Conservation (phyloP, 2,797 vertebrate genomes). For the Brachyrhaphis roseni region DNA sequence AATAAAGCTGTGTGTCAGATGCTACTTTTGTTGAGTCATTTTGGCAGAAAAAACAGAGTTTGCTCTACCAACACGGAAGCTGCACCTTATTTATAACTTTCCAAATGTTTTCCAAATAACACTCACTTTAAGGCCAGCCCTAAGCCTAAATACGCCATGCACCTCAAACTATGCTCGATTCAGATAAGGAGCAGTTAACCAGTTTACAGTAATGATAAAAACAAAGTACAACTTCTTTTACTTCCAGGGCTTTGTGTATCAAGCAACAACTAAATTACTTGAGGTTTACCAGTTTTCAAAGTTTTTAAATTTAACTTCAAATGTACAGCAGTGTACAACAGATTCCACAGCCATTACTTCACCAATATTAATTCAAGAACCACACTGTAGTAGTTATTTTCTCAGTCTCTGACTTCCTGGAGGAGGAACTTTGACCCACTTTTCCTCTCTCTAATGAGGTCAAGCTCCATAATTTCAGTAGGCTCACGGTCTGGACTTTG, state of each 20-base stretch:
- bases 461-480: not conserved
- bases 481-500: not conserved
- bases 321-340: not conserved
- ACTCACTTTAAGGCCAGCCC: not conserved
- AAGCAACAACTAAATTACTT: not conserved
- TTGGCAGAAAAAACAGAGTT: not conserved
- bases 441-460: not conserved
- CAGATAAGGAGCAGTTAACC: not conserved
- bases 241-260: not conserved
- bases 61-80: not conserved
- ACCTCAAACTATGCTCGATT: not conserved
- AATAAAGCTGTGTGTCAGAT: not conserved
- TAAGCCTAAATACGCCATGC: not conserved
- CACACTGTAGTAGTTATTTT: not conserved
- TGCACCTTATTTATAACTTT: not conserved
- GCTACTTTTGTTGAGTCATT: not conserved
- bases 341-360: not conserved
- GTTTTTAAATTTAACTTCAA: not conserved
- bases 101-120: not conserved
- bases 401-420: not conserved
- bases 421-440: not conserved
- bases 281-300: not conserved
- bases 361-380: not conserved
- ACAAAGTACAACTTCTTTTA: not conserved
- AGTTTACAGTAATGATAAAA: not conserved